Evolutionary conservation across 2,888 invertebrate species (phyloP).

Genomic region (Cheilosia grossa): DNA sequence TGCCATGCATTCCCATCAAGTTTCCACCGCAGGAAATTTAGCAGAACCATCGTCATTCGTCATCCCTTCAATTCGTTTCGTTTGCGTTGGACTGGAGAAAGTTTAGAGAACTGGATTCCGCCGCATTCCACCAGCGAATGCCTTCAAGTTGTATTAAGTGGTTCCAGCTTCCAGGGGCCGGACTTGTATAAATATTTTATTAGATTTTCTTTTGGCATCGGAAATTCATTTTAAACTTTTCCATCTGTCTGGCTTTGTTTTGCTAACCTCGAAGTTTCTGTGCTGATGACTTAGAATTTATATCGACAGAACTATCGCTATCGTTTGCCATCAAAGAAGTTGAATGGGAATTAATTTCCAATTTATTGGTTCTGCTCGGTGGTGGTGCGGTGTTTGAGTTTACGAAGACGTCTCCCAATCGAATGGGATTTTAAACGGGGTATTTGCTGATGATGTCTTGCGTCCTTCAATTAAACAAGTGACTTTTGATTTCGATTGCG

Average conservation of each 20-base stretch:
- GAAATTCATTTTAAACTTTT: constrained; percentile 66
- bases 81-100: constrained; percentile 23
- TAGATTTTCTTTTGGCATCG: constrained; percentile 64
- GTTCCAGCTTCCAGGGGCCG: neutral
- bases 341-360: constrained; percentile 52
- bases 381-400: constrained; percentile 39
- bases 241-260: constrained; percentile 48
- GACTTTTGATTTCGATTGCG: no score
- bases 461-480: no score
- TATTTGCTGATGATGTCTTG: no score
- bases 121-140: constrained; percentile 3
- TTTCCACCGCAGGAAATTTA: constrained; percentile 58
- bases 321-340: constrained; percentile 1
- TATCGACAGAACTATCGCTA: neutral
- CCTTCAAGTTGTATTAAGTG: constrained; percentile 16
- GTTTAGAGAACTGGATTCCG: constrained; percentile 40
- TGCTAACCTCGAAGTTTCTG: constrained; percentile 24
- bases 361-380: constrained; percentile 29
- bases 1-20: constrained; percentile 34
- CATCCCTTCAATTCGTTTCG: constrained; percentile 7
- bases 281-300: constrained; percentile 7
- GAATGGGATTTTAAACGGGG: neutral
- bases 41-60: constrained; percentile 9
- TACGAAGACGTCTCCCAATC: neutral
- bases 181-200: constrained; percentile 70